phyloP scores from a whole-genome alignment of 1,140 invertebrate species.

The Drosophila yakuba region DNA sequence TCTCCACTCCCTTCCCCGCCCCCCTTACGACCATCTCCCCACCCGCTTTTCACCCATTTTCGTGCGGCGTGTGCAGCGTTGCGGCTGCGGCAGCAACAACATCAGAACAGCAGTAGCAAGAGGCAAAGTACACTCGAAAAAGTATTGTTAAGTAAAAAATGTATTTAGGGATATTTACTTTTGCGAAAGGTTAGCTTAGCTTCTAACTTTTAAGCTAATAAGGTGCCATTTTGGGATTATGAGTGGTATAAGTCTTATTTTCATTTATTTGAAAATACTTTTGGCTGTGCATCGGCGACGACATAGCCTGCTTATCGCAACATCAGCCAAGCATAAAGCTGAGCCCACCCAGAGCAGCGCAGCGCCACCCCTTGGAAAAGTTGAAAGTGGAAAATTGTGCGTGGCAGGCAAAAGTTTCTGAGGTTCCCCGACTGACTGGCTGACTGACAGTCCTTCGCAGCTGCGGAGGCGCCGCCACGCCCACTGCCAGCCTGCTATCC shows the following conservation, averaged over 20 bases:
- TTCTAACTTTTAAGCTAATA: too few relatives aligned
- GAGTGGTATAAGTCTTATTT: not conserved
- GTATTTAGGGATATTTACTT: too few relatives aligned
- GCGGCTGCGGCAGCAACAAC: conserved; percentile 60
- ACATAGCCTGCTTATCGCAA: conserved; percentile 75
- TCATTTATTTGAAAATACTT: not conserved
- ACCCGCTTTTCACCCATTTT: conserved; percentile 10
- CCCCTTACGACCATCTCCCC: not conserved
- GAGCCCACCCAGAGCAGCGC: conserved; percentile 33
- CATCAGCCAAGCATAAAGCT: conserved; percentile 81
- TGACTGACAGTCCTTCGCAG: conserved; percentile 59
- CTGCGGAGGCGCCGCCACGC: conserved; percentile 30
- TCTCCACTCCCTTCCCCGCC: not conserved
- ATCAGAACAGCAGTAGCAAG: conserved; percentile 23
- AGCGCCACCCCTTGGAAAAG: conserved; percentile 30
- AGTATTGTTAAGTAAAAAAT: not conserved
- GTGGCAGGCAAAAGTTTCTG: conserved; percentile 77
- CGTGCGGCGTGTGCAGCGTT: conserved; percentile 69
- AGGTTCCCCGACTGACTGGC: conserved; percentile 33
- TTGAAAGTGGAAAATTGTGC: conserved; percentile 83
- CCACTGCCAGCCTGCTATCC: not conserved
- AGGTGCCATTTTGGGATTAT: too few relatives aligned
- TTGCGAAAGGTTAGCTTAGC: too few relatives aligned
- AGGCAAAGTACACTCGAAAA: conserved; percentile 3
- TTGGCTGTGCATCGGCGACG: conserved; percentile 15